A percentile compares a stretch with the other conserved stretches of the same genome.
These are phyloP conservation scores for Dyspetes luteomarginatus DNA, from an alignment of 2,888 invertebrate genomes.

Conservation along the genomic window DNA sequence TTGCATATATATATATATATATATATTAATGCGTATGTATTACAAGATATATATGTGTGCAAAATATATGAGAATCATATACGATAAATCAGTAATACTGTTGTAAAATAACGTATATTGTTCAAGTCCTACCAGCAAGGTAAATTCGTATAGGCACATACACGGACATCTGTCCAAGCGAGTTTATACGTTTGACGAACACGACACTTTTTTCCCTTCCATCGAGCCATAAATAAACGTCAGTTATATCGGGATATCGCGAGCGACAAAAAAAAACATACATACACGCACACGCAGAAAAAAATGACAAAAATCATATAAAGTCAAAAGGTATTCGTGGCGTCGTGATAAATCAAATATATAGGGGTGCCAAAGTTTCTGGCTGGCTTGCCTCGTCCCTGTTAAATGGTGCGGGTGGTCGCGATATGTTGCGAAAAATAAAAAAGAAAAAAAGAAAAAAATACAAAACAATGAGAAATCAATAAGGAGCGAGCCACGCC, in stretches of 20 bases:
- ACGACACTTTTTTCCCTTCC: conserved; percentile 50
- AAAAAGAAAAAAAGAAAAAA: conserved; percentile 21
- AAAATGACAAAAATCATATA: conserved; percentile 36
- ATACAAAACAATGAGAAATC: conserved; percentile 36
- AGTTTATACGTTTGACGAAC: conserved; percentile 60
- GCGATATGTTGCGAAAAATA: conserved; percentile 34
- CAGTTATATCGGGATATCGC: conserved; percentile 46
- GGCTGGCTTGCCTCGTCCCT: conserved; percentile 39
- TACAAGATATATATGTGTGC: too few relatives aligned
- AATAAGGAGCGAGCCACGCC: conserved; percentile 33
- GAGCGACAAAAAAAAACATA: not conserved
- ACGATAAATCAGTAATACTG: conserved; percentile 59
- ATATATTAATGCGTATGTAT: too few relatives aligned
- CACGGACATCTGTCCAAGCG: conserved; percentile 42
- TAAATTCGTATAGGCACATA: conserved; percentile 42
- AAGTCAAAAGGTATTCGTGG: conserved; percentile 60
- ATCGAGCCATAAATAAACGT: conserved; percentile 64
- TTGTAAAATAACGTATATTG: conserved; percentile 57
- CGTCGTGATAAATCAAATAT: conserved; percentile 60
- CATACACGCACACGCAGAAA: not conserved
- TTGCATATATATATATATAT: not conserved
- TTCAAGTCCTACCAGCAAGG: conserved; percentile 21
- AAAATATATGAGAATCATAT: conserved; percentile 43
- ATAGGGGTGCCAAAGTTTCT: conserved; percentile 57
- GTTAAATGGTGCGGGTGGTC: conserved; percentile 28